Conservation (phyloP, 2,888 invertebrate genomes). For the Xestia sexstrigata region DNA sequence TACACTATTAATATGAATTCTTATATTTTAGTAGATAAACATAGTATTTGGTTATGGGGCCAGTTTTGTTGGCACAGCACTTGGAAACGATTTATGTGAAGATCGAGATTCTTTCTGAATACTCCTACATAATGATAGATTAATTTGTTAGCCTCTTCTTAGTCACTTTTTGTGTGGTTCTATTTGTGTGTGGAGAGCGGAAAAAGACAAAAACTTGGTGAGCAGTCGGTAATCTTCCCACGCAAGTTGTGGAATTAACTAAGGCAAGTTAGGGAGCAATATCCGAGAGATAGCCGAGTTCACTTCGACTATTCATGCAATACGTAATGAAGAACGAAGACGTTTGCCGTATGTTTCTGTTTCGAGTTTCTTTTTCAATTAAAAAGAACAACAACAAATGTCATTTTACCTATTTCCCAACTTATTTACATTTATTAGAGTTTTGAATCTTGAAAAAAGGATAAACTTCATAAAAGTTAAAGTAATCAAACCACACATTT, state of each 20-base stretch:
- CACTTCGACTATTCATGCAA: slow-evolving; percentile 22
- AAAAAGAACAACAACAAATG: not conserved
- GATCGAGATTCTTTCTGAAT: slow-evolving; percentile 2
- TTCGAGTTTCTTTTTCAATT: not conserved
- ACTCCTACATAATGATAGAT: slow-evolving; percentile 8
- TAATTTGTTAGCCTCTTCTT: slow-evolving; percentile 28
- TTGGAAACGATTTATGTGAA: slow-evolving; percentile 17
- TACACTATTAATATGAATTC: slow-evolving; percentile 40
- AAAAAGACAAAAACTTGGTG: slow-evolving; percentile 38
- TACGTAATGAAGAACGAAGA: slow-evolving; percentile 10
- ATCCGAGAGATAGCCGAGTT: not conserved
- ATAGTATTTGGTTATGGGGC: slow-evolving; percentile 27
- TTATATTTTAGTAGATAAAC: slow-evolving; percentile 31
- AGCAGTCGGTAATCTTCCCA: slow-evolving; percentile 45
- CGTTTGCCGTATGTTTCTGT: not conserved
- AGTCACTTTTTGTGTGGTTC: slow-evolving; percentile 35
- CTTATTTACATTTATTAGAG: not conserved
- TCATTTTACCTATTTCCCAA: not conserved
- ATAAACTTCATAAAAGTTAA: not conserved
- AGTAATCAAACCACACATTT: not conserved
- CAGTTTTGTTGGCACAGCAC: slow-evolving; percentile 28
- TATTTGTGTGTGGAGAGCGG: slow-evolving; percentile 23
- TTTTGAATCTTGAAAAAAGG: not conserved
- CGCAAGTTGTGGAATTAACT: slow-evolving; percentile 24
- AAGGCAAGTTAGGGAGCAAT: slow-evolving; percentile 18